phyloP scores from a whole-genome alignment of 2,797 vertebrate species.

The Eutrigla gurnardus region DNA sequence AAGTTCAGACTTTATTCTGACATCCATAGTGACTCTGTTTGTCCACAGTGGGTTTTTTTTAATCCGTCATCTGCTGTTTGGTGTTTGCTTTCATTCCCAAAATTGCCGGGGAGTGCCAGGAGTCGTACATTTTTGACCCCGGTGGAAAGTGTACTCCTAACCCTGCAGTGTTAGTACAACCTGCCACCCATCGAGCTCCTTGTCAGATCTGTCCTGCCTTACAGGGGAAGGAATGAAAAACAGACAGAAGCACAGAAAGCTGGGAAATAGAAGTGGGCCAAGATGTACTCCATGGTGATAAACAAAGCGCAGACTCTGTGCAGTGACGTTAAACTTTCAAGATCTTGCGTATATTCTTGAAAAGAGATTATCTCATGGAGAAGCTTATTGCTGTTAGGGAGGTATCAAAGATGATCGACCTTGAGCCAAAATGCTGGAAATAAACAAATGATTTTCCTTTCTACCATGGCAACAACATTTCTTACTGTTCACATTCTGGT shows the following conservation, averaged over 20 bases:
- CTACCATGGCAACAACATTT: slow-evolving; percentile 53
- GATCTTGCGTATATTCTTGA: neutral
- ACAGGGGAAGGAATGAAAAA: slow-evolving; percentile 63
- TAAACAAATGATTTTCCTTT: slow-evolving; percentile 44
- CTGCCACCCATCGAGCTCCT: slow-evolving; percentile 43
- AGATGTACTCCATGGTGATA: slow-evolving; percentile 40
- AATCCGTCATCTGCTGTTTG: neutral
- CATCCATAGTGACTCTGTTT: neutral
- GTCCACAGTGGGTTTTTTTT: neutral
- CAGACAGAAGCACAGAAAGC: slow-evolving; percentile 24
- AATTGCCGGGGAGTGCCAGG: slow-evolving; percentile 20
- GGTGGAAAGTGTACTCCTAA: slow-evolving; percentile 28
- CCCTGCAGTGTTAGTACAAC: slow-evolving; percentile 28
- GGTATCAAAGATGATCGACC: slow-evolving; percentile 11
- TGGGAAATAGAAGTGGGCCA: slow-evolving; percentile 27
- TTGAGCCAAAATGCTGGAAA: slow-evolving; percentile 47
- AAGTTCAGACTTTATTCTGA: slow-evolving; percentile 5
- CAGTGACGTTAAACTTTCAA: neutral
- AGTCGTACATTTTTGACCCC: slow-evolving; percentile 35
- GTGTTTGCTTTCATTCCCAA: slow-evolving; percentile 1
- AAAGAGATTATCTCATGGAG: slow-evolving; percentile 33
- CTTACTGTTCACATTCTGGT: slow-evolving; percentile 30
- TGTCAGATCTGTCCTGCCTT: slow-evolving; percentile 43
- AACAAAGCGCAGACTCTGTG: slow-evolving; percentile 33
- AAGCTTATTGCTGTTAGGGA: slow-evolving; percentile 18